A percentile compares a stretch with the other conserved stretches of the same genome.
These are phyloP conservation scores for Hiodon alosoides DNA, from an alignment of 2,113 vertebrate species.

Conservation along the genomic window DNA sequence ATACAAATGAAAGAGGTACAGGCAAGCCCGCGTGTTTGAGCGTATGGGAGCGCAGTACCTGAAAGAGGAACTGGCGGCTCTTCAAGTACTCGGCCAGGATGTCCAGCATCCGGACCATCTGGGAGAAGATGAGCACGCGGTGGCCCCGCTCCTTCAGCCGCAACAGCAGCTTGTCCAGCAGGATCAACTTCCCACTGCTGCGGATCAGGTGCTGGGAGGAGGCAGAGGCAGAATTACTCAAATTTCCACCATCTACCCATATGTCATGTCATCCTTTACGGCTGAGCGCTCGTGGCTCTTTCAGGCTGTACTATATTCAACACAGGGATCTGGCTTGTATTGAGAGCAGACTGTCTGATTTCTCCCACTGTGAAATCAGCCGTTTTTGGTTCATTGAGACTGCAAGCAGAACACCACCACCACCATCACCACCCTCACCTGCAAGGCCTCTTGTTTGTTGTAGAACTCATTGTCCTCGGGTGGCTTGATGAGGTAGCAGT, in stretches of 20 bases:
- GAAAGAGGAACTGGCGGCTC: slow-evolving; percentile 89
- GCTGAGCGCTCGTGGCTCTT: too few relatives aligned
- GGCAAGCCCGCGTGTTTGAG: too few relatives aligned
- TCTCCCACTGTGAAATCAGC: too few relatives aligned
- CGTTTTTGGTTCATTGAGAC: too few relatives aligned
- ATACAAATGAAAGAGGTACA: not conserved
- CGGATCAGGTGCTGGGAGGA: slow-evolving; percentile 83
- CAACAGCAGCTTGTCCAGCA: slow-evolving; percentile 91
- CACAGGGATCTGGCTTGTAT: too few relatives aligned
- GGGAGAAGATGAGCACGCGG: slow-evolving; percentile 96
- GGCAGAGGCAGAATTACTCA: not conserved
- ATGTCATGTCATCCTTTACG: too few relatives aligned
- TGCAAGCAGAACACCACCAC: not conserved
- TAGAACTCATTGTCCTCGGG: slow-evolving; percentile 91
- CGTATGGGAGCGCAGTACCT: slow-evolving; percentile 59
- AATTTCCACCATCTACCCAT: too few relatives aligned
- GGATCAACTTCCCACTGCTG: slow-evolving; percentile 92
- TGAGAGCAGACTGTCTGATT: too few relatives aligned
- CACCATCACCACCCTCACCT: slow-evolving; percentile 63
- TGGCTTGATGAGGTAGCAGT: slow-evolving; percentile 98
- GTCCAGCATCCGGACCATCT: slow-evolving; percentile 99
- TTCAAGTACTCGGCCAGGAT: slow-evolving; percentile 95
- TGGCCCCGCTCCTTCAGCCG: slow-evolving; percentile 90
- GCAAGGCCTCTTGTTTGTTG: slow-evolving; percentile 88
- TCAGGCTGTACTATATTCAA: too few relatives aligned